These are phyloP conservation scores for Drosophila baimaii DNA, from an alignment of 1,140 invertebrate genomes.

Conservation along the genomic window DNA sequence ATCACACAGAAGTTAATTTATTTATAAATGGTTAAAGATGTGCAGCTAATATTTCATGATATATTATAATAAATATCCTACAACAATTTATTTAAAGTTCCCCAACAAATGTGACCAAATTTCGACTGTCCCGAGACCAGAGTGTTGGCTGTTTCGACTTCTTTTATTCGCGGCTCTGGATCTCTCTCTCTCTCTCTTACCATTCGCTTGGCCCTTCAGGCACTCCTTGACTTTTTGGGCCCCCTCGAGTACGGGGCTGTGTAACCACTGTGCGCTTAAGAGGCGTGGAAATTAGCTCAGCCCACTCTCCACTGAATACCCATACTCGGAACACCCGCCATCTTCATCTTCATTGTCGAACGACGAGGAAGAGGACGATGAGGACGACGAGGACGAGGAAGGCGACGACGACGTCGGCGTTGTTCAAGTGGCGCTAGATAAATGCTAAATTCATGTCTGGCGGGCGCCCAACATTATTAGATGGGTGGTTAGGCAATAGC, in stretches of 20 bases:
- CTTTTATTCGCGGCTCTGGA: neutral
- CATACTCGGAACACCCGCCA: slow-evolving; percentile 13
- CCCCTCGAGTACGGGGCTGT: slow-evolving; percentile 11
- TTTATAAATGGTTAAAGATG: too few species aligned
- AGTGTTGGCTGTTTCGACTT: neutral
- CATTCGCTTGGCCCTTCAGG: slow-evolving; percentile 7
- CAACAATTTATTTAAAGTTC: too few species aligned
- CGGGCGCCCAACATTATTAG: slow-evolving; percentile 75
- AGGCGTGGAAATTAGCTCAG: slow-evolving; percentile 76
- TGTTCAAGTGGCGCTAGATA: slow-evolving; percentile 80
- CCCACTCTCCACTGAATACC: slow-evolving; percentile 7
- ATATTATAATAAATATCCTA: too few species aligned
- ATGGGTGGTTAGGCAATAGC: slow-evolving; percentile 43
- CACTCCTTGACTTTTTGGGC: slow-evolving; percentile 48
- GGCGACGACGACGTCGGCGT: slow-evolving; percentile 21
- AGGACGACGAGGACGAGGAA: neutral
- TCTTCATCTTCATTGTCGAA: slow-evolving; percentile 57
- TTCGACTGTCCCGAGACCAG: neutral
- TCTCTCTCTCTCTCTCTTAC: neutral
- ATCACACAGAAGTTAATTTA: too few species aligned
- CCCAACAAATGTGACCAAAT: neutral
- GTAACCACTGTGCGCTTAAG: slow-evolving; percentile 74
- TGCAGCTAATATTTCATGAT: too few species aligned
- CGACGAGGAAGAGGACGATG: neutral
- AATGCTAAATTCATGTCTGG: slow-evolving; percentile 81